phyloP scores from a whole-genome alignment of 2,113 vertebrate genomes.

The Lophius piscatorius region DNA sequence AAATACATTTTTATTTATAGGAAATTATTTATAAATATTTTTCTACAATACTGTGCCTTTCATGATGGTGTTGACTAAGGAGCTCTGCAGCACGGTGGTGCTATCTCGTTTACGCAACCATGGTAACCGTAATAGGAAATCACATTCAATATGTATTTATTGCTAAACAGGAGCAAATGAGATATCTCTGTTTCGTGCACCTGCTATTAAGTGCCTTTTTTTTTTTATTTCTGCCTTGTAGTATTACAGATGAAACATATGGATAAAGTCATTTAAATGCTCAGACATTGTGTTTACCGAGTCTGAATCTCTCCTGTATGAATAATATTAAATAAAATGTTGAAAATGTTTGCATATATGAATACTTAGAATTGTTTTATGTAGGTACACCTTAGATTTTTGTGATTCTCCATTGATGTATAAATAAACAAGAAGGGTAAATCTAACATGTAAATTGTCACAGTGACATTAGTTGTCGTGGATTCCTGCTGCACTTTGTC shows the following conservation, averaged over 20 bases:
- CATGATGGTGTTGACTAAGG: constrained; percentile 40
- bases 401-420: constrained; percentile 1
- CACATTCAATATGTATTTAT: constrained; percentile 72
- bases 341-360: constrained; percentile 22
- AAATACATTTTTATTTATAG: constrained; percentile 61
- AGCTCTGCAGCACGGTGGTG: constrained; percentile 33
- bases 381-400: not conserved
- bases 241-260: constrained; percentile 38
- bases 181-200: constrained; percentile 45
- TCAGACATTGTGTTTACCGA: constrained; percentile 36
- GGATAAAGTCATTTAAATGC: constrained; percentile 34
- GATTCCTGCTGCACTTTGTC: constrained; percentile 32
- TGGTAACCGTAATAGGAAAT: constrained; percentile 44
- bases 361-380: not conserved
- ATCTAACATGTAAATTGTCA: constrained; percentile 6
- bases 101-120: constrained; percentile 75
- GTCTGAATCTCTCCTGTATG: constrained; percentile 35
- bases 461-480: not conserved
- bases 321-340: constrained; percentile 58
- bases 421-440: constrained; percentile 4
- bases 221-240: constrained; percentile 39
- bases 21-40: constrained; percentile 71
- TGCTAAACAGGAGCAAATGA: constrained; percentile 33
- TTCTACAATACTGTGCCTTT: constrained; percentile 57
- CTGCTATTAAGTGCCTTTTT: constrained; percentile 60